Conservation (phyloP, 2,113 vertebrate genomes). For the Noturus placidus region DNA sequence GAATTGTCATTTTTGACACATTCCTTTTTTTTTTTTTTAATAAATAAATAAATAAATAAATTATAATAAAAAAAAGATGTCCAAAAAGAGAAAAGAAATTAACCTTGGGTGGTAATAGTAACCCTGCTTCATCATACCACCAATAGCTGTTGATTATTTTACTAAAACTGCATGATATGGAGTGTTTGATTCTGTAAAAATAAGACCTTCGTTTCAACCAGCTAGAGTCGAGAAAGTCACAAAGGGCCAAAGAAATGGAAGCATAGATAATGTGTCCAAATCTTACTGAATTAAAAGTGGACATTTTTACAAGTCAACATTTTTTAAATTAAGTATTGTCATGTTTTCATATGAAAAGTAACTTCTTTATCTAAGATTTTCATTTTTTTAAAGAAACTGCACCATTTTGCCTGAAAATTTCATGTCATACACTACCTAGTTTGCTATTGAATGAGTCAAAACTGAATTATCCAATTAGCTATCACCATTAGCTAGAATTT, state of each 20-base stretch:
- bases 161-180: not conserved
- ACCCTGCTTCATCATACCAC: not conserved
- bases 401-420: too few species aligned
- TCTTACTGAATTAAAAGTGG: not conserved
- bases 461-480: not conserved
- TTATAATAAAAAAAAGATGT: too few species aligned
- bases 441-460: not conserved
- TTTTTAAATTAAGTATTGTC: not conserved
- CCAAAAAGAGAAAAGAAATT: too few species aligned
- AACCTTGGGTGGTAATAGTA: not conserved
- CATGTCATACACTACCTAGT: not conserved
- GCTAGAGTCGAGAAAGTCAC: not conserved
- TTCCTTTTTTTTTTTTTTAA: too few species aligned
- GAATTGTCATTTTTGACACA: too few species aligned
- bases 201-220: too few species aligned
- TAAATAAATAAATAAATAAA: too few species aligned
- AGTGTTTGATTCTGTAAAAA: too few species aligned
- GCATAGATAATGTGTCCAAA: too few species aligned
- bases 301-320: not conserved
- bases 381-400: too few species aligned
- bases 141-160: not conserved
- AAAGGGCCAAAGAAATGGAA: not conserved
- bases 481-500: not conserved
- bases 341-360: too few species aligned
- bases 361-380: too few species aligned